Percentiles rank a stretch among this genome's conserved stretches.
phyloP scores from a whole-genome alignment of 2,888 invertebrate species.

The Itoplectis maculator region DNA sequence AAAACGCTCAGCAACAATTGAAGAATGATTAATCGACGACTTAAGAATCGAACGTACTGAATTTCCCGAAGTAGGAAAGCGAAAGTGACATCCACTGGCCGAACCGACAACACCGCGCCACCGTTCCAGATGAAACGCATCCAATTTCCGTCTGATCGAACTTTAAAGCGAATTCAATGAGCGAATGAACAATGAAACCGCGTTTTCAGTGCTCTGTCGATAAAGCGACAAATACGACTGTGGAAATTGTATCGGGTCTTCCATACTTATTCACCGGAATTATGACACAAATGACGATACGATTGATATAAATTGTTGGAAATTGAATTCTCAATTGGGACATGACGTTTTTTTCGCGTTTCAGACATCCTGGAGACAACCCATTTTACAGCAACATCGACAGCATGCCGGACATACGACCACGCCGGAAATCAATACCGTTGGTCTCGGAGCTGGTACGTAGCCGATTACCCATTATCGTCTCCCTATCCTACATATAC shows the following conservation, averaged over 20 bases:
- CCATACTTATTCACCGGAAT: background rate
- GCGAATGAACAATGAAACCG: conserved; percentile 12
- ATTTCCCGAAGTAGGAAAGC: conserved; percentile 19
- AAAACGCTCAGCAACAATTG: conserved; percentile 54
- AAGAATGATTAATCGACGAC: conserved; percentile 65
- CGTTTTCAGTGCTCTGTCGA: background rate
- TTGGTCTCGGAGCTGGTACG: conserved; percentile 99
- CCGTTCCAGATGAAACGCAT: conserved; percentile 33
- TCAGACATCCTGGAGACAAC: conserved; percentile 96
- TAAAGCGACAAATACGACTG: background rate
- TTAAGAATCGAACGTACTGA: conserved; percentile 55
- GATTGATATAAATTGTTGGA: conserved; percentile 5
- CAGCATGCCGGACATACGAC: conserved; percentile 99
- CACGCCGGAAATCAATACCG: conserved; percentile 98
- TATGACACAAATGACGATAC: background rate
- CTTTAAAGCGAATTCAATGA: conserved; percentile 42
- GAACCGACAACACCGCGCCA: background rate
- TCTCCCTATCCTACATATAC: conserved; percentile 57
- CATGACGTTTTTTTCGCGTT: conserved; percentile 76
- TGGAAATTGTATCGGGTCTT: background rate
- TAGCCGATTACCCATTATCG: conserved; percentile 83
- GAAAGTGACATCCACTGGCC: conserved; percentile 21
- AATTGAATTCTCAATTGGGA: conserved; percentile 4
- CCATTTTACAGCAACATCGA: conserved; percentile 99
- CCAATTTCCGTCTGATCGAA: conserved; percentile 56